Evolutionary conservation across 1,140 invertebrate species (phyloP), one percentile per base, ranked within the genome.

Genomic region (Drosophila pandora): DNA sequence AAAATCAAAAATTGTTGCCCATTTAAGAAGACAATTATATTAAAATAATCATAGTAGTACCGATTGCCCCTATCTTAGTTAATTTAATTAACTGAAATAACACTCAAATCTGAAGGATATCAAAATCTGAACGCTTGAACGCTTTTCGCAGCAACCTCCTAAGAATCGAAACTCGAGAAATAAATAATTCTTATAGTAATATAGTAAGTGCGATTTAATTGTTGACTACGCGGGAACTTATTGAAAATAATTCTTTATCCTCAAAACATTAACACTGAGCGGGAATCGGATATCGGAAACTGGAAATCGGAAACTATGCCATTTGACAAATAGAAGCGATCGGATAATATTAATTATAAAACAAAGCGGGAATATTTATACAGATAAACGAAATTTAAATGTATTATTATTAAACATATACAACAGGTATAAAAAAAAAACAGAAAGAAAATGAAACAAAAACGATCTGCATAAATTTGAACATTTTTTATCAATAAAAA

Each of bases 371-470:
- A 88, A 82, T 88, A 87, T 87, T 87, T 87, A 87, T 88, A 88
- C 83, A 88, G 13, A 60, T 48, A 43, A 72, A 39, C 60, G 53
- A 74, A 74, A 74, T 57, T 79, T 49, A 76, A 83, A 76, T 88
- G 84, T 83, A 88, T 88, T 87, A 87, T 87, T 87, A 84, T 77
- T 88, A 87, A 88, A 88, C 82, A 87, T 72, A 85, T 81, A 79
- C 70, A 81, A 43, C 68, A 73, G 52, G 68, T 65, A 68, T 74
- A 30, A 71, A 82, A 72, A 43, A 52, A 64, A 60, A 56, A 17
- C 25, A 57, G 53, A 34, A 76, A 41, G n/a, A 58, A 67, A 72
- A 28, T 6, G 25, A 28, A 74, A 72, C 50, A 54, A 62, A 64
- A 76, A 71, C 49, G 60, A 84, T 69, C 60, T 79, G 61, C 64